These are phyloP conservation scores for Heliconius hewitsoni DNA, from an alignment of 1,140 invertebrate genomes.

Conservation along the genomic window DNA sequence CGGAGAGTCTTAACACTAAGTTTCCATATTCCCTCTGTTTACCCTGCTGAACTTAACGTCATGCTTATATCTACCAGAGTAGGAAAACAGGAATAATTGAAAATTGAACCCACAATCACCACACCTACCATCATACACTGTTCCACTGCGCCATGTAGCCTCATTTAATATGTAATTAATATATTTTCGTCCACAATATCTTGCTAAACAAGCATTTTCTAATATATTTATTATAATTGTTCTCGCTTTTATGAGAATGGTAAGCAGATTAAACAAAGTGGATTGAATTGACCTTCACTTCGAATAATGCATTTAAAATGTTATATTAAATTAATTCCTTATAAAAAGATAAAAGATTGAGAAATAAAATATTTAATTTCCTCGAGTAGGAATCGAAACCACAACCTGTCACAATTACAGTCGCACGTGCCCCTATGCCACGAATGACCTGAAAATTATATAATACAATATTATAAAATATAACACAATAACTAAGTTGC, in stretches of 20 bases:
- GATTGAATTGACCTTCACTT: constrained; percentile 16
- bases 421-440: too few relatives aligned
- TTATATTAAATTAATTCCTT: background rate
- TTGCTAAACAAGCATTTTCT: background rate
- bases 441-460: constrained; percentile 16
- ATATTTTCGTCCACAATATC: background rate
- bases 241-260: background rate
- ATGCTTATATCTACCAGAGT: too few relatives aligned
- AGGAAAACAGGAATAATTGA: too few relatives aligned
- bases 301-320: background rate
- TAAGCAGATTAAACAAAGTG: background rate
- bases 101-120: too few relatives aligned
- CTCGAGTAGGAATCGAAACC: too few relatives aligned
- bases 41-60: too few relatives aligned
- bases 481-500: constrained; percentile 20
- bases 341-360: background rate
- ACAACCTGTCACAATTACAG: too few relatives aligned
- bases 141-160: background rate
- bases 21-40: too few relatives aligned
- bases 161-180: background rate
- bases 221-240: background rate
- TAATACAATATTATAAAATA: constrained; percentile 18
- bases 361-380: too few relatives aligned
- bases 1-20: too few relatives aligned
- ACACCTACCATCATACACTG: too few relatives aligned